phyloP scores from a whole-genome alignment of 2,113 vertebrate genomes.

The Calonectris borealis region DNA sequence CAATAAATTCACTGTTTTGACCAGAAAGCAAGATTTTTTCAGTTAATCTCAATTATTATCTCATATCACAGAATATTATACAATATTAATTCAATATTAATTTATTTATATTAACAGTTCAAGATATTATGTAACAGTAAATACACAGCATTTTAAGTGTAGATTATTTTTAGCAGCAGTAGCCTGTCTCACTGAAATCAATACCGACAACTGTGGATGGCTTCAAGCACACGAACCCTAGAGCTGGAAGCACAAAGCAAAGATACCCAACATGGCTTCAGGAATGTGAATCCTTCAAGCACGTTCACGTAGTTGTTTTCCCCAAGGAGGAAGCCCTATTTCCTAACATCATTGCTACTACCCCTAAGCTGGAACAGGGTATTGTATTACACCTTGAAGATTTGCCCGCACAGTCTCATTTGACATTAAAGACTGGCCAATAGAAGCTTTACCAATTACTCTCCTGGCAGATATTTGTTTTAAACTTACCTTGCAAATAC shows the following conservation, averaged over 20 bases:
- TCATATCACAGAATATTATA: neutral
- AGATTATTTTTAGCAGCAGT: neutral
- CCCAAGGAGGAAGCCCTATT: neutral
- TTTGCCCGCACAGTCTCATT: neutral
- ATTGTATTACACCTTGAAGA: neutral
- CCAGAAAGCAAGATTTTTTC: neutral
- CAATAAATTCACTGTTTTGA: neutral
- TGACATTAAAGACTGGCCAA: neutral
- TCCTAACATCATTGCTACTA: neutral
- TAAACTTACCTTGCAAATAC: neutral
- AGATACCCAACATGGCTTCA: neutral
- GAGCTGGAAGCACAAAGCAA: neutral
- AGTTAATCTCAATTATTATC: neutral
- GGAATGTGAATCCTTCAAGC: neutral
- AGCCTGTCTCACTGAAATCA: neutral
- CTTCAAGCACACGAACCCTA: accelerated
- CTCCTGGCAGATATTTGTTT: neutral
- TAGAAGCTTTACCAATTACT: neutral
- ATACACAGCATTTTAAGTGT: constrained; percentile 18
- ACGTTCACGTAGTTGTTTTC: accelerated
- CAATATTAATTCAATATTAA: neutral
- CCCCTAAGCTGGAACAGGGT: neutral
- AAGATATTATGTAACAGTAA: neutral
- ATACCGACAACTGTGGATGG: neutral
- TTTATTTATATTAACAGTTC: neutral